Evolutionary conservation across 2,888 invertebrate species (phyloP), one percentile per base, ranked within the genome.

Genomic region (Nipponacmea schrenckii): DNA sequence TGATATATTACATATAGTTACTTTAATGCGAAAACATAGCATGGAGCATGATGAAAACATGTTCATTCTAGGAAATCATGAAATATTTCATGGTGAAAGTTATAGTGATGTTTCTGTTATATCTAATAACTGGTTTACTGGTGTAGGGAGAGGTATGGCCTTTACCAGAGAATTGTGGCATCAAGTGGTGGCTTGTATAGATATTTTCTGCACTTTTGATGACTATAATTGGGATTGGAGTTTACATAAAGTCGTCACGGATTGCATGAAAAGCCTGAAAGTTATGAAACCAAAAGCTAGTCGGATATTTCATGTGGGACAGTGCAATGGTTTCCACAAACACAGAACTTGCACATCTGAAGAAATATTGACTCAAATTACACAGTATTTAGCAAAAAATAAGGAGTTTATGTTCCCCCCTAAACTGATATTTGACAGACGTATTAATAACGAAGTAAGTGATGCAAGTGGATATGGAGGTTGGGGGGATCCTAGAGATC

Each of bases 171-270:
- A 62, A 15, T 62, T 71, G 24, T 71, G 71, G 71, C 20, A 67
- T 27, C 20, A 20, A 46, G 39, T 71, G 10, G 45, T n/a, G 27
- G 26, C 62, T 39, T 71, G 71, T 63, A 67, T 50, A 1, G 17
- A n/a, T n/a, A 50, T 46, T 1, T 71, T 71, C 64, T 71, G 71
- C 45, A 31, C 26, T 12, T 66, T 67, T 44, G 71, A 71, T 48
- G 71, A 71, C 31, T 71, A 71, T 31, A 71, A 71, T 24, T 71
- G 71, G 71, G 71, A 71, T 48, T 71, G 64, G 63, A 20, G 62
- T 7, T 44, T 71, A n/a, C 45, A 67, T 17, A n/a, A 71, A 45
- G 31, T 48, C 4, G 46, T 63, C 4, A n/a, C 20, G 17, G 67
- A 39, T 39, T 71, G 71, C 15, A 62, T 71, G 7, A 63, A 63